Conservation (phyloP, 2,888 invertebrate species). For the Parapristionchus giblindavisi region DNA sequence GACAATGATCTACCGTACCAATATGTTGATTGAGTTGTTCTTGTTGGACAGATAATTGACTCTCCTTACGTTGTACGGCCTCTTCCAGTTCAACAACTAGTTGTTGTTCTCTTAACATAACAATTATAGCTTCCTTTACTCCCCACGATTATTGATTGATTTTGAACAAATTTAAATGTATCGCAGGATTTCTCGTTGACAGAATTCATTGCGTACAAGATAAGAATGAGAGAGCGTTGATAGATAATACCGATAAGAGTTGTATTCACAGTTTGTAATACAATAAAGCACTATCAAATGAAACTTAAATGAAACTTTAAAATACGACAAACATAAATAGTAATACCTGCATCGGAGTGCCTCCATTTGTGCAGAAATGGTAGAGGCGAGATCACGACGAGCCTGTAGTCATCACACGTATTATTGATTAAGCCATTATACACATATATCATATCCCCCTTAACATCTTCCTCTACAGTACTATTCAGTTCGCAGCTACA, state of each 20-base stretch:
- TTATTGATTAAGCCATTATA: neutral
- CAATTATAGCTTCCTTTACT: too few species aligned
- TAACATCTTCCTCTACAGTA: neutral
- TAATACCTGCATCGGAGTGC: slow-evolving; percentile 17
- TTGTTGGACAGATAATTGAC: slow-evolving; percentile 47
- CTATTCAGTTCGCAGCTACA: neutral
- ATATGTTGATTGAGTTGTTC: slow-evolving; percentile 50
- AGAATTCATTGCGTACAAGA: too few species aligned
- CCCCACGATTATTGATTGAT: too few species aligned
- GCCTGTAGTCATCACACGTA: slow-evolving; percentile 41
- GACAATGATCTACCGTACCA: slow-evolving; percentile 39
- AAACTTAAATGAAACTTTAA: neutral
- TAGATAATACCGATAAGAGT: too few species aligned
- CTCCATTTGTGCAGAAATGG: slow-evolving; percentile 51
- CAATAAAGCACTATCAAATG: too few species aligned
- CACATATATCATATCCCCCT: neutral
- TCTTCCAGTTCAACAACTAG: slow-evolving; percentile 52
- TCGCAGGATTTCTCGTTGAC: too few species aligned
- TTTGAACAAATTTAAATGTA: too few species aligned
- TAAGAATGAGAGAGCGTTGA: too few species aligned
- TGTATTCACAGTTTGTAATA: too few species aligned
- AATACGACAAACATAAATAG: neutral
- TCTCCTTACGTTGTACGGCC: slow-evolving; percentile 48
- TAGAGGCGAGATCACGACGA: slow-evolving; percentile 52
- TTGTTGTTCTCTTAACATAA: slow-evolving; percentile 53